Conservation (phyloP, 37 sponge, comb jelly and placozoan genomes). For the Cladorhizidae sp. region DNA sequence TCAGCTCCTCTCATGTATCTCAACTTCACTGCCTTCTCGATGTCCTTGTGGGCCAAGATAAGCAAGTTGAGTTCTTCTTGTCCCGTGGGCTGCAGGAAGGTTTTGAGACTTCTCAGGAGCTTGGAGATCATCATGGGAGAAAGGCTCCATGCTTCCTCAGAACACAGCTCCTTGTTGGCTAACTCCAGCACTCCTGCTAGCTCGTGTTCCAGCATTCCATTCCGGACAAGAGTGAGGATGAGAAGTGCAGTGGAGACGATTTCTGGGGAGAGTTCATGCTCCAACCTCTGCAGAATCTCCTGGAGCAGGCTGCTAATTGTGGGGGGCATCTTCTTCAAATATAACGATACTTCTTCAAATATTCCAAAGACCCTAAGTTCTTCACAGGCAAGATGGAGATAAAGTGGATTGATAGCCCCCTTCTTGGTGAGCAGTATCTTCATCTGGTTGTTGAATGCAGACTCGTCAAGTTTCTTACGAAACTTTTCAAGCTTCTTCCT, state of each 20-base stretch:
- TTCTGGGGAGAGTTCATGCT: constrained; percentile 76
- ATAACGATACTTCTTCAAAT: constrained; percentile 76
- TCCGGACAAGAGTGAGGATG: constrained; percentile 66
- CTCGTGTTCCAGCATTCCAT: constrained; percentile 81
- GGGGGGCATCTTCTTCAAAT: constrained; percentile 70
- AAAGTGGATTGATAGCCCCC: constrained; percentile 92
- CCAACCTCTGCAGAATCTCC: constrained; percentile 80
- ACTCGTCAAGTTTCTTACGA: constrained; percentile 94
- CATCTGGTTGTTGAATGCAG: constrained; percentile 97
- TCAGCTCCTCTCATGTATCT: constrained; percentile 79
- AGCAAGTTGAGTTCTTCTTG: constrained; percentile 52
- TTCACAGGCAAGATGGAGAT: constrained; percentile 91
- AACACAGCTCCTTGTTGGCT: neutral
- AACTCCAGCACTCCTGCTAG: constrained; percentile 54
- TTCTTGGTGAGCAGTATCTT: constrained; percentile 94
- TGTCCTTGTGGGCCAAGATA: constrained; percentile 71
- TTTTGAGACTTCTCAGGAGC: constrained; percentile 69
- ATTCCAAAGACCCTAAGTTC: constrained; percentile 95
- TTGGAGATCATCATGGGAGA: constrained; percentile 64
- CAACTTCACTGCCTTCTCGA: constrained; percentile 69
- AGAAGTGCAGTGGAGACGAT: constrained; percentile 54
- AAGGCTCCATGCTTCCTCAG: constrained; percentile 13
- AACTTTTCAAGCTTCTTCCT: constrained; percentile 68
- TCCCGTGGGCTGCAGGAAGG: constrained; percentile 77
- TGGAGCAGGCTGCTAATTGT: constrained; percentile 79